Evolutionary conservation across 2,888 invertebrate genomes (phyloP).

Genomic region (Oithona nana): DNA sequence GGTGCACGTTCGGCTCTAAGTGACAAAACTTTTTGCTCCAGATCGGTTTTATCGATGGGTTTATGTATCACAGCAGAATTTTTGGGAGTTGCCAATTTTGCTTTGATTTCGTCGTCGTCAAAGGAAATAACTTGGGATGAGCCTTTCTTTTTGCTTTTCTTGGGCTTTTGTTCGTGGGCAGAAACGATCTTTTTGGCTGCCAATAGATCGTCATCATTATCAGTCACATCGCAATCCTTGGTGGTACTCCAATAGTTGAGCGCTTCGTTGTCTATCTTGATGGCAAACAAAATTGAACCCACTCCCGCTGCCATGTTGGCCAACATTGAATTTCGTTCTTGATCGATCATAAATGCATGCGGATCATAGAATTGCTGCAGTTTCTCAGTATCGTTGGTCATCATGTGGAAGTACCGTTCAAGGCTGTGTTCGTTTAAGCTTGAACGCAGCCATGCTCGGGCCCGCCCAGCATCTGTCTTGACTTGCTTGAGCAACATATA

Average conservation of each 20-base stretch:
- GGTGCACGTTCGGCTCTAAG: background rate
- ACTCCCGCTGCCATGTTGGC: slow-evolving; percentile 72
- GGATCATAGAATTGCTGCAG: slow-evolving; percentile 58
- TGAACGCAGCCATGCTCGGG: slow-evolving; percentile 71
- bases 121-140: slow-evolving; percentile 47
- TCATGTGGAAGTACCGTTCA: slow-evolving; percentile 45
- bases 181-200: slow-evolving; percentile 20
- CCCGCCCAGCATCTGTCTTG: slow-evolving; percentile 55
- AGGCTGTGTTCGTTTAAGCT: slow-evolving; percentile 76
- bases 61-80: too few relatives aligned
- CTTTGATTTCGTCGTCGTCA: slow-evolving; percentile 37
- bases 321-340: slow-evolving; percentile 53
- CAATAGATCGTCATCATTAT: background rate
- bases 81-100: background rate
- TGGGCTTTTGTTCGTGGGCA: slow-evolving; percentile 18
- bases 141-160: slow-evolving; percentile 37
- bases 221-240: background rate
- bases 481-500: slow-evolving; percentile 49
- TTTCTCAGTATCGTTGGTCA: slow-evolving; percentile 43
- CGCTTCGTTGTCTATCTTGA: slow-evolving; percentile 69
- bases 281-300: slow-evolving; percentile 73
- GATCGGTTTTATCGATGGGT: too few relatives aligned
- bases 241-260: slow-evolving; percentile 34
- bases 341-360: slow-evolving; percentile 61
- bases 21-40: background rate